phyloP scores from a whole-genome alignment of 2,113 vertebrate species.

The Macrotus californicus region DNA sequence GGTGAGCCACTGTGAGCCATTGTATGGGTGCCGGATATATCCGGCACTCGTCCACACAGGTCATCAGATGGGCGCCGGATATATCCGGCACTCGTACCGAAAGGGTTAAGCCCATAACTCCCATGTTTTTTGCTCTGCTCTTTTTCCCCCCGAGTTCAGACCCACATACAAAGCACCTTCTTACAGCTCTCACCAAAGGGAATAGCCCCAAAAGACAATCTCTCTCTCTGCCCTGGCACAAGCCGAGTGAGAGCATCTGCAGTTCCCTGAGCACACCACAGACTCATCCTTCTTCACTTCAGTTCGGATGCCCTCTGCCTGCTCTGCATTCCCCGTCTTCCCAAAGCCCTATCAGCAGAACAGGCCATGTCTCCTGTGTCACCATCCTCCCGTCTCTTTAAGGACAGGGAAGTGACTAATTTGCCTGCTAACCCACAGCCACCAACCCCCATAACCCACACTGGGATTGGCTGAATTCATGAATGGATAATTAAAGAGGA shows the following conservation, averaged over 20 bases:
- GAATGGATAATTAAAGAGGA: neutral
- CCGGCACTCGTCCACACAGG: no score
- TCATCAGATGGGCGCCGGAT: no score
- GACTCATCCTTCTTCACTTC: neutral
- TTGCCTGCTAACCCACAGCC: neutral
- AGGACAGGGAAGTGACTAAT: neutral
- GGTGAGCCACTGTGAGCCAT: no score
- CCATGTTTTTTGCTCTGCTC: neutral
- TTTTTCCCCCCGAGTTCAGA: neutral
- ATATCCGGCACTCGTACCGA: no score
- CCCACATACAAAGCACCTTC: neutral
- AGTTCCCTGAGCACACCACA: neutral
- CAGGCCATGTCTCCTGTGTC: neutral
- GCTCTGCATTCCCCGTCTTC: neutral
- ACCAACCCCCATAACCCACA: neutral
- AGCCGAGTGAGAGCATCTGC: neutral
- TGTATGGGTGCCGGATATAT: no score
- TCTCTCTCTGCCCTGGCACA: neutral
- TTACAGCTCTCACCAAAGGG: neutral
- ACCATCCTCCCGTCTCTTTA: neutral
- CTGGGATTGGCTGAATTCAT: neutral
- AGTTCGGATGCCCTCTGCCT: neutral
- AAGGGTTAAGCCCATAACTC: neutral
- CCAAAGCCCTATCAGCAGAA: neutral
- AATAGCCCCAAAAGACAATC: neutral